Evolutionary conservation across 1,140 invertebrate genomes (phyloP).

Genomic region (Orius insidiosus): DNA sequence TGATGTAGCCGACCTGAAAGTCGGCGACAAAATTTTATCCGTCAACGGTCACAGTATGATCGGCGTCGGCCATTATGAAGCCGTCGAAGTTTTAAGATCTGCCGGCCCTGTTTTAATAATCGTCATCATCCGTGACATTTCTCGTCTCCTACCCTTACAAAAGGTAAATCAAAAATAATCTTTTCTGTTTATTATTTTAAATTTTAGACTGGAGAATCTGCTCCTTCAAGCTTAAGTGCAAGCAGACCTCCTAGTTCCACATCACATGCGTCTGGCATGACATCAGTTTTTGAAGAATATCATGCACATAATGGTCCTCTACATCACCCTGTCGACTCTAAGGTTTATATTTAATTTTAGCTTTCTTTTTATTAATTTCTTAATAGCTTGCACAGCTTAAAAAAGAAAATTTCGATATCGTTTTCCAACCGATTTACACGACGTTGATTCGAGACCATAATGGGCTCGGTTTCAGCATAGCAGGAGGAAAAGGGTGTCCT

Average conservation of each 20-base stretch:
- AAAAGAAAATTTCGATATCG: slow-evolving; percentile 20
- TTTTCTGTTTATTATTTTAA: slow-evolving; percentile 1
- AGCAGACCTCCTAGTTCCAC: slow-evolving; percentile 34
- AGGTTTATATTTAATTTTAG: background rate
- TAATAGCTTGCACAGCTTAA: slow-evolving; percentile 3
- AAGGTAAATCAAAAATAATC: background rate
- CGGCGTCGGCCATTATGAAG: slow-evolving; percentile 84
- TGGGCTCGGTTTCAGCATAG: slow-evolving; percentile 87
- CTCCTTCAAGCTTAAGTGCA: slow-evolving; percentile 32
- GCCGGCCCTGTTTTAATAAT: slow-evolving; percentile 68
- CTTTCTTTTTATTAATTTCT: background rate
- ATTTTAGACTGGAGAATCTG: slow-evolving; percentile 27
- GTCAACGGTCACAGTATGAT: slow-evolving; percentile 80
- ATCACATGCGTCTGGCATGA: slow-evolving; percentile 25
- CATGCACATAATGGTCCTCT: slow-evolving; percentile 1
- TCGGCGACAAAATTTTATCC: slow-evolving; percentile 85
- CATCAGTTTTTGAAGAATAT: background rate
- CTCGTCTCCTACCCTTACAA: slow-evolving; percentile 22
- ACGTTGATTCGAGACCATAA: slow-evolving; percentile 77
- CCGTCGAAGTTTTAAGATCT: slow-evolving; percentile 83
- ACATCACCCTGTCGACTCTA: background rate
- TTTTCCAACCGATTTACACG: slow-evolving; percentile 60
- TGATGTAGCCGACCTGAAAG: slow-evolving; percentile 57
- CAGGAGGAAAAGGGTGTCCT: slow-evolving; percentile 78
- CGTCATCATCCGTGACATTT: slow-evolving; percentile 58